These are phyloP conservation scores for Schizotus pectinicornis DNA, from an alignment of 2,888 invertebrate species.

Conservation along the genomic window DNA sequence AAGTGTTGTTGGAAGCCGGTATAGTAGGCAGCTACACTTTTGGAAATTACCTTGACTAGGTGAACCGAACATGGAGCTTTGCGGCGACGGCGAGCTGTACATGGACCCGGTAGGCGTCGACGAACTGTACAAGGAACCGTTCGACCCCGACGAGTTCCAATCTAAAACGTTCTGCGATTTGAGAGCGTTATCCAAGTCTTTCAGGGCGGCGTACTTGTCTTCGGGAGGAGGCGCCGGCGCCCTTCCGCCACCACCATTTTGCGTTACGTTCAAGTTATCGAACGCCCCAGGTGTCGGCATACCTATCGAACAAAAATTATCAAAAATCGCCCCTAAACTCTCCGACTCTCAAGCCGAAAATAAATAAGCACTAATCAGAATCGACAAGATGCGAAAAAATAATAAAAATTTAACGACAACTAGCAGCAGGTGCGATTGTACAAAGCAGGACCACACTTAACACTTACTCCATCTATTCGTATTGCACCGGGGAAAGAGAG, in stretches of 20 bases:
- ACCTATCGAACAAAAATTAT: conserved; percentile 40
- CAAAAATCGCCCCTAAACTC: conserved; percentile 1
- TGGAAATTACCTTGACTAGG: conserved; percentile 55
- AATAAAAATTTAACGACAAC: conserved; percentile 5
- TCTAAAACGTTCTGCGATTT: conserved; percentile 62
- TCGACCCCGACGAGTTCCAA: conserved; percentile 52
- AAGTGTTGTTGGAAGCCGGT: too few species aligned
- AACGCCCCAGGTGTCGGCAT: conserved; percentile 44
- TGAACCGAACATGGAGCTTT: conserved; percentile 56
- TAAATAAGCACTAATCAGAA: conserved; percentile 16
- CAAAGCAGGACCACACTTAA: conserved; percentile 29
- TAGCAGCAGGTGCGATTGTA: conserved; percentile 2
- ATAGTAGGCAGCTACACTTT: too few species aligned
- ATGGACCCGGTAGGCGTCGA: conserved; percentile 54
- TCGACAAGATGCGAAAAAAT: background rate
- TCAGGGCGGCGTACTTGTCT: conserved; percentile 94
- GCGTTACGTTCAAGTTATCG: conserved; percentile 36
- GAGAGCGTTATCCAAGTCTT: conserved; percentile 85
- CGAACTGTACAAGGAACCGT: conserved; percentile 55
- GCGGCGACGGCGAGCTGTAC: conserved; percentile 56
- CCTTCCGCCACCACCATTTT: conserved; percentile 22
- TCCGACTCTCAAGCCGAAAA: background rate
- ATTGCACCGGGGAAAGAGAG: conserved; percentile 56
- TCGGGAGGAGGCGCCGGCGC: conserved; percentile 60
- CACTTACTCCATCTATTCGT: conserved; percentile 56